Evolutionary conservation across 2,797 vertebrate genomes (phyloP), one percentile per base, ranked within the genome.

Genomic region (Lophius americanus): DNA sequence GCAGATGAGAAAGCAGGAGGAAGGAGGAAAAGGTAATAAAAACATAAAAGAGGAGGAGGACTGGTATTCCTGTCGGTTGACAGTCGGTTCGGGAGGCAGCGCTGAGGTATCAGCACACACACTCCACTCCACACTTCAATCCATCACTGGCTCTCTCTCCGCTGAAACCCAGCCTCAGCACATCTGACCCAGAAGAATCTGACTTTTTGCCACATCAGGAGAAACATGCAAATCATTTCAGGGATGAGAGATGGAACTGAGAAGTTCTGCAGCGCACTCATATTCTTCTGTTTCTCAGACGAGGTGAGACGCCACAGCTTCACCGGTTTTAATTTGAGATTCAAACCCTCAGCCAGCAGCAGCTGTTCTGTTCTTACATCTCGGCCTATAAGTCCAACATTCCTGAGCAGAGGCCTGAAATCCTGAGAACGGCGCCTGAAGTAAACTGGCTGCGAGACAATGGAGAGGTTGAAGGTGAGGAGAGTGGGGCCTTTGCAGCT

Each of bases 391-490:
- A 81, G 78, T 81, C 6, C 37, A 59, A 68, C 78, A 88, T 87
- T 89, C 81, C 81, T 75, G 78, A 73, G 71, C 60, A 6, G 4
- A 55, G 70, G 76, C 61, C 81, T 78, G 64, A 84, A 84, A 79
- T 82, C 78, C 75, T 76, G 74, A 85, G 79, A 80, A 76, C 73
- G 56, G 56, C 11, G 67, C 47, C 65, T 73, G 71, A 71, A 87
- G 76, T 76, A 77, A 85, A 81, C 55, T 64, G 64, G 50, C 63
- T 64, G 51, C 7, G 4, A 86, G 64, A 89, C 82, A 88, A 90
- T 76, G 73, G 67, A 67, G 70, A 70, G 84, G 77, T 84, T 84
- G 84, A 85, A 85, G 84, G 85, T 82, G 81, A 87, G 78, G 68
- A 64, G 75, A 75, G 81, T 44, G 75, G 73, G 79, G 78, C 56